Base-by-base conservation (phyloP, 2,113 vertebrate genomes). In the Oxygymnocypris stewartii region DNA sequence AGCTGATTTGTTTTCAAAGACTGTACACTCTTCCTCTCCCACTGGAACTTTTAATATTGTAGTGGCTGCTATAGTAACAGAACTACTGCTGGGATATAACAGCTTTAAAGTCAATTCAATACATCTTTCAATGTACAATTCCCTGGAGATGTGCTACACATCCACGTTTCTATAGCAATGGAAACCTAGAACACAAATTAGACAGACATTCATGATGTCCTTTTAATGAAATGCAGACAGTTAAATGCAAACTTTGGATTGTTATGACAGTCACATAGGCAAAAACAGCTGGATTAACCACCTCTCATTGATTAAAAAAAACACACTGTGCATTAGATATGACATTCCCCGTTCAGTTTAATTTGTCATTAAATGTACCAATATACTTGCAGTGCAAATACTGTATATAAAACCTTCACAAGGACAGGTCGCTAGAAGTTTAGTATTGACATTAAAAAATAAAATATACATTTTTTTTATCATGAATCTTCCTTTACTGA, bases 401-500 rank as follows among this genome's bases (percentile, higher is more conserved):
- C 67, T 57, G 67, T 42, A 14, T 13, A 51, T 73, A 57, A 75
- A 80, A 40, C 54, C 18, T 57, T 59, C 31, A 79, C 31, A 11
- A 35, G 4, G 9, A 18, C 35, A 37, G 35, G 14, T 16, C 9
- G 76, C 76, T 51, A 54, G 16, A 54, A 78, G 47, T 59, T 85
- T 57, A n/a, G 71, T 42, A 49, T 49, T 65, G 37, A 76, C 28
- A 51, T 28, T n/a, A 9, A 18, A 20, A 18, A 25, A 84, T 42
- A 23, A 78, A 18, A 25, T 18, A 4, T 2, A 10, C 1, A 35
- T n/a, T n/a, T n/a, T n/a, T n/a, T n/a, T n/a, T n/a, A n/a, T n/a
- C n/a, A n/a, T n/a, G 3, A 51, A 6, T 67, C n/a, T 5, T 49
- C 11, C n/a, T 86, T 71, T 94, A 96, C 49, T 96, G 96, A 2